A percentile compares a stretch with the other conserved stretches of the same genome.
These are phyloP conservation scores for Euwallacea fornicatus DNA, from an alignment of 1,140 invertebrate species.

Conservation along the genomic window DNA sequence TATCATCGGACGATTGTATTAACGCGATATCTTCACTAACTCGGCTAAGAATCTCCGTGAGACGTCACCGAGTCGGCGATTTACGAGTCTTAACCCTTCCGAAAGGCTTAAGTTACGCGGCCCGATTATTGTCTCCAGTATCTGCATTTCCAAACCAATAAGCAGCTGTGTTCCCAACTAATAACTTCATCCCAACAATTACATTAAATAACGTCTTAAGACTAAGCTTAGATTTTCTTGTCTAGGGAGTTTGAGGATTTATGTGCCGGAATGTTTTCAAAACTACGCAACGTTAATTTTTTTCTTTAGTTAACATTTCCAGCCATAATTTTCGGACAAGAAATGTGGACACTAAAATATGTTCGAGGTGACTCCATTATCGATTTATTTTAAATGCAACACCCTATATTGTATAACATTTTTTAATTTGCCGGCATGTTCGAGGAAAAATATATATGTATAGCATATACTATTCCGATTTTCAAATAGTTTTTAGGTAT, in stretches of 20 bases:
- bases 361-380: no score
- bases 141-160: conserved; percentile 51
- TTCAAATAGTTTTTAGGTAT: no score
- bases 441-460: no score
- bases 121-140: conserved; percentile 47
- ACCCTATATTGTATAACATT: no score
- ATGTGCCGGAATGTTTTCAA: conserved; percentile 30
- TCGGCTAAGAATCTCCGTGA: conserved; percentile 48
- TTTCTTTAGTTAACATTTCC: not conserved
- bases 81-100: conserved; percentile 50
- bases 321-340: no score
- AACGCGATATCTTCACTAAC: conserved; percentile 49
- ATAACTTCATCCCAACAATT: conserved; percentile 43
- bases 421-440: no score
- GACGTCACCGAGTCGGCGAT: conserved; percentile 43
- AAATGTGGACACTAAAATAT: no score
- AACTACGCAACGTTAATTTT: not conserved
- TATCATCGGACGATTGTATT: conserved; percentile 49
- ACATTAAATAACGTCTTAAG: conserved; percentile 35
- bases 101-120: conserved; percentile 38
- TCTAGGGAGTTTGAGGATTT: conserved; percentile 23
- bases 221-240: conserved; percentile 26
- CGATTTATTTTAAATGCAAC: no score
- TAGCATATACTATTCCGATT: no score
- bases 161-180: conserved; percentile 46